Percentiles rank a stretch among this genome's conserved stretches.
These are phyloP conservation scores for Aleiodes leptofemur DNA, from an alignment of 2,888 invertebrate genomes.

Conservation along the genomic window DNA sequence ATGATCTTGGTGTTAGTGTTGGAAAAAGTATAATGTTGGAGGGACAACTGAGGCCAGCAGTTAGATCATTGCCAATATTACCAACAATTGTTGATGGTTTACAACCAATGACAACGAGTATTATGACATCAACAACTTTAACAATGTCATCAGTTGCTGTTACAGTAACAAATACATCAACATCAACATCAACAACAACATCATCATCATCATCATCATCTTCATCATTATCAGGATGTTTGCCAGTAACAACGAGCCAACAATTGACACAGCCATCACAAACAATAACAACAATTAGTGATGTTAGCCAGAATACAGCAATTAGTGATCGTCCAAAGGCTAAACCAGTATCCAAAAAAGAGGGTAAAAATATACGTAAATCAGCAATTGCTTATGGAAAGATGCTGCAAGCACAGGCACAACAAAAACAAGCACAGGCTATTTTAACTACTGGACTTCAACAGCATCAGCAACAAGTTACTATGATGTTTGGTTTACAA, in stretches of 20 bases:
- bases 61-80: slow-evolving; percentile 57
- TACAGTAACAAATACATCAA: slow-evolving; percentile 10
- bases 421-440: slow-evolving; percentile 67
- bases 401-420: slow-evolving; percentile 59
- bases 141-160: slow-evolving; percentile 59
- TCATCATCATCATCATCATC: slow-evolving; percentile 39
- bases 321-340: slow-evolving; percentile 91
- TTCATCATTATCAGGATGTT: not conserved
- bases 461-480: slow-evolving; percentile 46
- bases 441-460: slow-evolving; percentile 62
- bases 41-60: slow-evolving; percentile 51
- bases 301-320: slow-evolving; percentile 83
- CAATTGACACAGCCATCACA: not conserved
- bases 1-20: slow-evolving; percentile 53
- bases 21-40: slow-evolving; percentile 57
- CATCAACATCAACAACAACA: slow-evolving; percentile 23
- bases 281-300: slow-evolving; percentile 76
- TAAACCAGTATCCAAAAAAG: slow-evolving; percentile 88
- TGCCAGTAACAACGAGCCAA: slow-evolving; percentile 18
- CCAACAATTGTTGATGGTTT: slow-evolving; percentile 64
- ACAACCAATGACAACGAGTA: slow-evolving; percentile 58
- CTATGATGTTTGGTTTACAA: slow-evolving; percentile 69
- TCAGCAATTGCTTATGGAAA: slow-evolving; percentile 65
- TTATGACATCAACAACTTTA: slow-evolving; percentile 55
- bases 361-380: slow-evolving; percentile 85